A percentile compares a stretch with the other conserved stretches of the same genome.
These are phyloP conservation scores for Ruditapes philippinarum DNA, from an alignment of 1,140 invertebrate species.

Conservation along the genomic window DNA sequence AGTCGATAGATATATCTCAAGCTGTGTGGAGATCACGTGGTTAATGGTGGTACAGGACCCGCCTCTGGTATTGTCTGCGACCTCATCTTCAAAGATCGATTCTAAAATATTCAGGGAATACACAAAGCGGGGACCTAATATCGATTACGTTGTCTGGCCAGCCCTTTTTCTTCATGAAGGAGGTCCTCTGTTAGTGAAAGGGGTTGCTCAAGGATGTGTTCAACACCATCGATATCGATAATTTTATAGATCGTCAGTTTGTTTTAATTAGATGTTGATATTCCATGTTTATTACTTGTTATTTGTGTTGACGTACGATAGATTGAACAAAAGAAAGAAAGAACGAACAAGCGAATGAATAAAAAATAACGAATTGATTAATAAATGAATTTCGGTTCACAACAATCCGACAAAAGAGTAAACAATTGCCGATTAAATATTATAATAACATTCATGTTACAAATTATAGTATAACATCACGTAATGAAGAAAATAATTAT, in stretches of 20 bases:
- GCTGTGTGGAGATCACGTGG: conserved; percentile 28
- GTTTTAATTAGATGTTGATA: neutral
- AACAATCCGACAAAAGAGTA: no score
- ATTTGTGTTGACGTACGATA: no score
- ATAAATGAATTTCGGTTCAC: no score
- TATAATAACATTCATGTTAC: no score
- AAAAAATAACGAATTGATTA: neutral
- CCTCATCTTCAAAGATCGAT: neutral
- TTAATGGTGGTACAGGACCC: conserved; percentile 36
- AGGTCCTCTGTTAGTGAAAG: neutral
- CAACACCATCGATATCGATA: neutral
- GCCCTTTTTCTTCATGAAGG: neutral
- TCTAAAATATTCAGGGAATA: conserved; percentile 4
- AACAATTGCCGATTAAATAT: no score
- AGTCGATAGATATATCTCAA: neutral
- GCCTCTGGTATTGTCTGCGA: neutral
- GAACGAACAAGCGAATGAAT: neutral
- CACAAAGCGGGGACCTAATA: neutral
- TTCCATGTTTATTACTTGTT: neutral
- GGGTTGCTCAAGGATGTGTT: neutral
- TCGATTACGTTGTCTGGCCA: conserved; percentile 26
- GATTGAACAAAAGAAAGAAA: no score
- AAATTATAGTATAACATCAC: no score
- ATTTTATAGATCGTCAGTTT: neutral
- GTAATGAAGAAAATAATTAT: no score